phyloP scores from a whole-genome alignment of 2,113 vertebrate genomes.

The Aptenodytes forsteri region DNA sequence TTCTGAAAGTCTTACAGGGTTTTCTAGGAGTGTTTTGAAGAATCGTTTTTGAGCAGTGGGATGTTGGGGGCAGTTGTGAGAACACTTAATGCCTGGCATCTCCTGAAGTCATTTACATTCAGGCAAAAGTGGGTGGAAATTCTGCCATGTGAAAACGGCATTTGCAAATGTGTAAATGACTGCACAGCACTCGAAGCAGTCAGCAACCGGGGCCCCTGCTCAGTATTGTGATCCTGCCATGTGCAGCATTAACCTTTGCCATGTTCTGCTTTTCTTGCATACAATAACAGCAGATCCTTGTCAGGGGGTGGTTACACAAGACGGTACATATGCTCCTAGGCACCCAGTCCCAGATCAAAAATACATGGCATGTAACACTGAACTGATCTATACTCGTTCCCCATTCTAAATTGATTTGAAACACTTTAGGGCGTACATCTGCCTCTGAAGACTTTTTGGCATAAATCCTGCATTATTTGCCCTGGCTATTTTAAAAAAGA shows the following conservation, averaged over 20 bases:
- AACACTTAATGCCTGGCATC: conserved; percentile 46
- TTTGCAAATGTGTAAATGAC: conserved; percentile 56
- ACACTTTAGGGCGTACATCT: not conserved
- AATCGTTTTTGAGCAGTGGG: not conserved
- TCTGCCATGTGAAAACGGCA: conserved; percentile 20
- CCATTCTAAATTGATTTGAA: not conserved
- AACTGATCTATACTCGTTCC: not conserved
- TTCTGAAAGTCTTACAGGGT: not conserved
- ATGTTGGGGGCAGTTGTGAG: conserved; percentile 36
- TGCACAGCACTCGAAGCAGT: not conserved
- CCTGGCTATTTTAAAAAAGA: not conserved
- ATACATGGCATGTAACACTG: not conserved
- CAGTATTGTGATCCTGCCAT: conserved; percentile 8
- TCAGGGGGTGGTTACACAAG: conserved; percentile 45
- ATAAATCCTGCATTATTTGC: not conserved
- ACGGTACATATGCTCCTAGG: not conserved
- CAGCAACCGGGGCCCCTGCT: not conserved
- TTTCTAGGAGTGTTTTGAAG: conserved; percentile 15
- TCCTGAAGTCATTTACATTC: conserved; percentile 36
- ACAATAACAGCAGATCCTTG: conserved; percentile 36
- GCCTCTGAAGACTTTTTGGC: conserved; percentile 2
- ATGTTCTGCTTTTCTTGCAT: conserved; percentile 14
- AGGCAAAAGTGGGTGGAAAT: conserved; percentile 57
- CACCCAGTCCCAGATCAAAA: conserved; percentile 4
- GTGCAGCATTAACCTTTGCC: conserved; percentile 49